Evolutionary conservation across 2,113 vertebrate species (phyloP).

Genomic region (Nibea coibor): DNA sequence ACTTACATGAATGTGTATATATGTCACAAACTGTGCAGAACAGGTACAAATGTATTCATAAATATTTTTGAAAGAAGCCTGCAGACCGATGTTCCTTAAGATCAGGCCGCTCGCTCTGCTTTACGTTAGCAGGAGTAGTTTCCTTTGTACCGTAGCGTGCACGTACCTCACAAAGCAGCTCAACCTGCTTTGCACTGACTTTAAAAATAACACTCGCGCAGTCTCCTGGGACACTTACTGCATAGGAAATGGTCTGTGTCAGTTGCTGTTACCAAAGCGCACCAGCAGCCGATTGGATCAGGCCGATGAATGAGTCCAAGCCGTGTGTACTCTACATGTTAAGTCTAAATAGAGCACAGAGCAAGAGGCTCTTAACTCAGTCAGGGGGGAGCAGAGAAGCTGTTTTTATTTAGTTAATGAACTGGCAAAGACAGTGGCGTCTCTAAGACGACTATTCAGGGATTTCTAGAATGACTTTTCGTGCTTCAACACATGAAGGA

Average conservation of each 20-base stretch:
- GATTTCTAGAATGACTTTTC: slow-evolving; percentile 5
- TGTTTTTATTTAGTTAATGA: slow-evolving; percentile 34
- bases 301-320: slow-evolving; percentile 25
- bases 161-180: slow-evolving; percentile 26
- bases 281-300: slow-evolving; percentile 35
- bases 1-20: too few relatives aligned
- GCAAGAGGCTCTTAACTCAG: slow-evolving; percentile 26
- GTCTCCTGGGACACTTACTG: slow-evolving; percentile 20
- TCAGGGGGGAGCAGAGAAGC: slow-evolving; percentile 16
- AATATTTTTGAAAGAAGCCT: neutral
- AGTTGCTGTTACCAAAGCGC: slow-evolving; percentile 42
- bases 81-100: slow-evolving; percentile 8
- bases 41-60: neutral
- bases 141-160: slow-evolving; percentile 16
- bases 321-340: slow-evolving; percentile 19
- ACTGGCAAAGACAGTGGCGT: slow-evolving; percentile 22
- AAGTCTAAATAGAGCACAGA: slow-evolving; percentile 11
- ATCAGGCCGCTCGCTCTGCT: neutral
- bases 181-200: slow-evolving; percentile 42
- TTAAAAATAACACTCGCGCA: slow-evolving; percentile 49
- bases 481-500: neutral
- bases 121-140: neutral
- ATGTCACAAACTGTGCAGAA: neutral
- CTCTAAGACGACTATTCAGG: slow-evolving; percentile 2
- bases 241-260: slow-evolving; percentile 49